Evolutionary conservation across 92 coral and sea anemone species (phyloP).

Genomic region (Epizoanthus ramosus): DNA sequence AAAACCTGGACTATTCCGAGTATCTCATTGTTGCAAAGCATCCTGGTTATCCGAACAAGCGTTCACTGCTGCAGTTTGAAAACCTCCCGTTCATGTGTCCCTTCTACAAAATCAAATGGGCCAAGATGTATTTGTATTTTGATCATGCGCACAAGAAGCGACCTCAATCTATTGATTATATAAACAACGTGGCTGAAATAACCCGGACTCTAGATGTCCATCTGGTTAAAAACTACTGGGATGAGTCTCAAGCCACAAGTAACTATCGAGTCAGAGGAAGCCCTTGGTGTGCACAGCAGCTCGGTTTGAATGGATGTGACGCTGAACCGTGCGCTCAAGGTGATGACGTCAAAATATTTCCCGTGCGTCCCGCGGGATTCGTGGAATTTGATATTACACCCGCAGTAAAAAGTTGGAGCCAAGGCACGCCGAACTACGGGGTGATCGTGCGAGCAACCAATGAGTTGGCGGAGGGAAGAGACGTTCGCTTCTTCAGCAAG

Average conservation of each 20-base stretch:
- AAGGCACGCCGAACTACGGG: slow-evolving; percentile 30
- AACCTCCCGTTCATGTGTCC: slow-evolving; percentile 22
- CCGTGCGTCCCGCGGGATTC: slow-evolving; percentile 35
- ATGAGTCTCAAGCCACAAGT: slow-evolving; percentile 57
- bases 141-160: slow-evolving; percentile 55
- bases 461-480: slow-evolving; percentile 17
- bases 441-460: slow-evolving; percentile 37
- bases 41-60: slow-evolving; percentile 53
- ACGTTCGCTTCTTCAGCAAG: slow-evolving; percentile 36
- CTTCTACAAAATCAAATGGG: slow-evolving; percentile 17
- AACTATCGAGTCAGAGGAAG: slow-evolving; percentile 8
- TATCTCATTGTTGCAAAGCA: slow-evolving; percentile 50
- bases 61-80: slow-evolving; percentile 48
- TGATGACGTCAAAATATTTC: slow-evolving; percentile 8
- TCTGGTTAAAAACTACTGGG: slow-evolving; percentile 43
- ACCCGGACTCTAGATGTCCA: slow-evolving; percentile 51
- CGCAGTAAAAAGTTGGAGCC: slow-evolving; percentile 36
- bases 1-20: slow-evolving; percentile 36
- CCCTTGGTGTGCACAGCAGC: slow-evolving; percentile 47
- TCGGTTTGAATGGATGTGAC: slow-evolving; percentile 51
- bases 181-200: slow-evolving; percentile 41
- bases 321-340: slow-evolving; percentile 41
- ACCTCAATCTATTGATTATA: slow-evolving; percentile 22
- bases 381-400: slow-evolving; percentile 33
- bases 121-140: slow-evolving; percentile 49